Conservation (phyloP, 2,888 invertebrate species). For the Campoletis raptor region DNA sequence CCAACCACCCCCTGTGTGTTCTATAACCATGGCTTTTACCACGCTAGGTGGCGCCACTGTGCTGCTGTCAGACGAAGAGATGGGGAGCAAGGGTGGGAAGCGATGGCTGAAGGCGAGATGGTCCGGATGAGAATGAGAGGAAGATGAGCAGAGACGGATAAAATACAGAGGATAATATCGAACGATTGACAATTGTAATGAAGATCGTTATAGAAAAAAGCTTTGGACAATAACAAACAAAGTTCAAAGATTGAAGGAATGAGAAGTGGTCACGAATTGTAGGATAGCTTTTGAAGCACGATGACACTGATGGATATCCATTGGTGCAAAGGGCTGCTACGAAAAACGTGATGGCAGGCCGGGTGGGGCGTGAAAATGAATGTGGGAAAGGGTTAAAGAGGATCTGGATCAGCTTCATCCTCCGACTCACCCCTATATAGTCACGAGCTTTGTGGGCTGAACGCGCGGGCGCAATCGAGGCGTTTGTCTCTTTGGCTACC, state of each 20-base stretch:
- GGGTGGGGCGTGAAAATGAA: slow-evolving; percentile 35
- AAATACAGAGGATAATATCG: slow-evolving; percentile 42
- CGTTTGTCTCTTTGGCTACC: slow-evolving; percentile 40
- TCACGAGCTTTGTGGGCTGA: slow-evolving; percentile 35
- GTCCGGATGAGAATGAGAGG: slow-evolving; percentile 34
- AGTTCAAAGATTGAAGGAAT: neutral
- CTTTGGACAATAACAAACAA: neutral
- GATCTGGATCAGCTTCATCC: slow-evolving; percentile 55
- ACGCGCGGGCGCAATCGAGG: slow-evolving; percentile 57
- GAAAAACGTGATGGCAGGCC: slow-evolving; percentile 44
- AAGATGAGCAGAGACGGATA: slow-evolving; percentile 18
- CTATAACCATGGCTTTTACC: slow-evolving; percentile 68
- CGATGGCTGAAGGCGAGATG: slow-evolving; percentile 37
- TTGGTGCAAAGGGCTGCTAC: neutral
- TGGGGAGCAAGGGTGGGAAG: slow-evolving; percentile 38
- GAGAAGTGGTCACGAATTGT: neutral
- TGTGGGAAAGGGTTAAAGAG: slow-evolving; percentile 51
- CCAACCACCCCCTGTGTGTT: slow-evolving; percentile 53
- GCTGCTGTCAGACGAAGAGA: slow-evolving; percentile 58
- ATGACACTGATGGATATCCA: slow-evolving; percentile 34
- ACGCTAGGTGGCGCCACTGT: slow-evolving; percentile 76
- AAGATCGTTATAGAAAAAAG: slow-evolving; percentile 47
- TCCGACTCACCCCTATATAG: neutral
- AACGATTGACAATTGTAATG: slow-evolving; percentile 48
- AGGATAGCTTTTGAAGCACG: neutral